Evolutionary conservation across 2,888 invertebrate species (phyloP), one percentile per base, ranked within the genome.

Genomic region (Dilophus febrilis): DNA sequence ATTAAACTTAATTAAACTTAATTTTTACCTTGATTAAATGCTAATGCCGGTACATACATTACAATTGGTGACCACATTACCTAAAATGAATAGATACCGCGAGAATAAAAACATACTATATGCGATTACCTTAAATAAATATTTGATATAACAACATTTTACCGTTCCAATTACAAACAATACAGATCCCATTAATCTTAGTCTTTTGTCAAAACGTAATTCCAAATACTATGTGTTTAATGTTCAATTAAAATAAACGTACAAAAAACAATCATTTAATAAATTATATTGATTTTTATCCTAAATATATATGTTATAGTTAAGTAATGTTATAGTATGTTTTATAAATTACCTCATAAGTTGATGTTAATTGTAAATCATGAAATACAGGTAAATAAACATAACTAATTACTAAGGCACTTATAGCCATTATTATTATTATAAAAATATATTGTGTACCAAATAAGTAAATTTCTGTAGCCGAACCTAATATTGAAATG

Each of bases 401-500:
- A 40, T 61, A 64, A 41, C 72, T 70, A 3, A 75, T 49, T 13
- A 75, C 64, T 2, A 74, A 70, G 16, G 70, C 59, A 2, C 71
- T 58, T 14, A 59, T 44, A 22, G 49, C 48, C 46, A 59, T 43
- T 1, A 58, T 55, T 18, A 57, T 40, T 11, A 59, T 48, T n/a
- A 73, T 67, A 53, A 72, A 79, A 8, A 71, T 59, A 53, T 80
- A 86, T 42, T 78, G 72, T 6, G 77, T 78, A 2, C 87, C 86
- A 50, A 79, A 80, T 8, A 82, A 66, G 51, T 83, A 83, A 36
- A 83, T 65, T 54, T 83, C 83, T 2, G 83, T 82, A 1, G 83
- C 81, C 4, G 73, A 80, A 1, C 83, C 82, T 48, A 83, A 61
- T 30, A 83, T 59, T 0, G 81, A 77, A 47, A 83, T 82, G 3